These are phyloP conservation scores for Aricia artaxerxes DNA, from an alignment of 2,888 invertebrate genomes.

Conservation along the genomic window DNA sequence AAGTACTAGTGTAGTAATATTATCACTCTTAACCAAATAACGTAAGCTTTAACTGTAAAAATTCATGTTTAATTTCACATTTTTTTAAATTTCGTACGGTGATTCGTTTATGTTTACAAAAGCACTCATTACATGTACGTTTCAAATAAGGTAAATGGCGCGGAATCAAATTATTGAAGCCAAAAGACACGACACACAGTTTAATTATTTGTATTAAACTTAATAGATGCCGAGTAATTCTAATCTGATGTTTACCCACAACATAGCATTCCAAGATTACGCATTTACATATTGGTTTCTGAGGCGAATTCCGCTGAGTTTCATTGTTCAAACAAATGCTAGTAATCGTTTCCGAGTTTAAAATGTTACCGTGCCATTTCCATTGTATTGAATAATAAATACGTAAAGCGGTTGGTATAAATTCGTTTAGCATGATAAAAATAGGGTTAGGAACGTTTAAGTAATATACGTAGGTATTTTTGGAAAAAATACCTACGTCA, in stretches of 20 bases:
- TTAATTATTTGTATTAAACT: constrained; percentile 10
- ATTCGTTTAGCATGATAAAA: background rate
- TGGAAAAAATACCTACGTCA: background rate
- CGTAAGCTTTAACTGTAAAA: too few species aligned
- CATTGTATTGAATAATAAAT: constrained; percentile 16
- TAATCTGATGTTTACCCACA: constrained; percentile 5
- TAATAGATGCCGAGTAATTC: constrained; percentile 11
- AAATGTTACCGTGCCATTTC: constrained; percentile 24
- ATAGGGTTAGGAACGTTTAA: background rate
- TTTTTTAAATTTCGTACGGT: background rate
- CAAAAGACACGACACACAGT: background rate
- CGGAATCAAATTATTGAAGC: background rate
- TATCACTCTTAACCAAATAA: too few species aligned
- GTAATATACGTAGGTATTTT: background rate
- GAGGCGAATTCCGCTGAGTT: constrained; percentile 6
- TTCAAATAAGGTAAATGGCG: background rate
- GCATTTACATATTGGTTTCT: constrained; percentile 9
- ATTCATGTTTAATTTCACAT: background rate
- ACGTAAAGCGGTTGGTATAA: background rate
- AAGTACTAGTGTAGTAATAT: too few species aligned
- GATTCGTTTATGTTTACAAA: background rate
- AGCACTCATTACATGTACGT: background rate
- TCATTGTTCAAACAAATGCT: constrained; percentile 16
- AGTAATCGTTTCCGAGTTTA: background rate
- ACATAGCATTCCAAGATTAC: constrained; percentile 9